Evolutionary conservation across 2,888 invertebrate genomes (phyloP), one percentile per base, ranked within the genome.

Genomic region (Odontocerum albicorne): DNA sequence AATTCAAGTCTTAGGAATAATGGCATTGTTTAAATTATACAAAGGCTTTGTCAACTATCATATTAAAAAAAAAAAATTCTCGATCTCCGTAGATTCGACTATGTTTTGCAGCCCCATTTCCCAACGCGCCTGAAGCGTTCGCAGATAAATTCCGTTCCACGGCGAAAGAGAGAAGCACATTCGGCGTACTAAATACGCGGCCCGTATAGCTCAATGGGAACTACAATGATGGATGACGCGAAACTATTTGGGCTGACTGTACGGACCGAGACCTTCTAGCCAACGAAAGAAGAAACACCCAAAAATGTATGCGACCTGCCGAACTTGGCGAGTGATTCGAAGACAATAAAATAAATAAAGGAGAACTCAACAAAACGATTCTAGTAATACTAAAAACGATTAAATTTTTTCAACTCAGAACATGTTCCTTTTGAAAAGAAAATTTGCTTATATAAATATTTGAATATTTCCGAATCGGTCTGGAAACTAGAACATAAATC

Each of bases 61-160:
- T 10, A 27, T 7, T 27, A 10, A 27, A 27, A 4, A 4, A 4
- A 27, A 27, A 27, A 10, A 4, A 7, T 27, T 7, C 4, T 6
- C 6, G 4, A 10, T 27, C 6, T 6, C 27, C 4, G 27, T 27
- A 4, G 10, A 10, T 32, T 49, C 40, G 40, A 31, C 49, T 17
- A n/a, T 7, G 20, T n/a, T 19, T 15, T 49, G 19, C 21, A 6
- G 7, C 17, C 38, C 44, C 52, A 31, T 36, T 35, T 33, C 63
- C 63, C 62, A 53, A 59, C 62, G 58, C 55, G 63, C 63, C 62
- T 61, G 59, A 59, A 60, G 54, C 60, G 49, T 51, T 61, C 63
- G 60, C 55, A 59, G 59, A 59, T 59, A 59, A 59, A 59, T 59
- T 59, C 55, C 59, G 45, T 59, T 49, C 51, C 55, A 46, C 40